These are phyloP conservation scores for Oreonectes daqikongensis DNA, from an alignment of 2,797 vertebrate genomes.

Conservation along the genomic window DNA sequence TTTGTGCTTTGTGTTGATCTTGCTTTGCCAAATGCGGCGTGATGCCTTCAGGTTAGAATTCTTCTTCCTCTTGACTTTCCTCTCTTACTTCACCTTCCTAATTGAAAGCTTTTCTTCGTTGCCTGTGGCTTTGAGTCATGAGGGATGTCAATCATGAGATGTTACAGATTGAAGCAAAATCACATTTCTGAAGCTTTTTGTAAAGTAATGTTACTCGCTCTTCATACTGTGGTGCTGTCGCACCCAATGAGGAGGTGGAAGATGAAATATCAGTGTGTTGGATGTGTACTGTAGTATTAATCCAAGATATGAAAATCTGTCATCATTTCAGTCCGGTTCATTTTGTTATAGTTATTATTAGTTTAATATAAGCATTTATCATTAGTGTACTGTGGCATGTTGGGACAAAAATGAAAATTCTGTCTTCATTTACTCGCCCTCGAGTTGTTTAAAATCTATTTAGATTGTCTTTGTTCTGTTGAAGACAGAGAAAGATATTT, in stretches of 20 bases:
- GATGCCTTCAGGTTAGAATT: slow-evolving; percentile 3
- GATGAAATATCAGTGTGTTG: slow-evolving; percentile 47
- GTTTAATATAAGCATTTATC: too few relatives aligned
- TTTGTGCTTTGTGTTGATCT: slow-evolving; percentile 39
- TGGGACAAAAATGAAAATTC: too few relatives aligned
- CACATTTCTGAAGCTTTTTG: slow-evolving; percentile 15
- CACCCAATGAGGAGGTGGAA: slow-evolving; percentile 23
- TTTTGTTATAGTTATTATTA: too few relatives aligned
- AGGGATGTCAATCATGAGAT: slow-evolving; percentile 42
- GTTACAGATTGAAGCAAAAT: slow-evolving; percentile 28
- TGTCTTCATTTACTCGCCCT: too few relatives aligned
- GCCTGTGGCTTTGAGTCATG: slow-evolving; percentile 33
- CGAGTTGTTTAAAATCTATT: too few relatives aligned
- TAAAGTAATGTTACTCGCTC: background rate
- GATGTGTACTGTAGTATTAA: too few relatives aligned
- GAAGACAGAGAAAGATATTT: too few relatives aligned
- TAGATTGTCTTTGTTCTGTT: too few relatives aligned
- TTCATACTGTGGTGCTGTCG: background rate
- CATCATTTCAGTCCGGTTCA: too few relatives aligned
- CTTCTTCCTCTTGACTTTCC: background rate
- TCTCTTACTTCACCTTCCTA: slow-evolving; percentile 6
- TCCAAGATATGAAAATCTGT: too few relatives aligned
- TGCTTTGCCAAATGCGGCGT: slow-evolving; percentile 23
- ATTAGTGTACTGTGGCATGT: too few relatives aligned
- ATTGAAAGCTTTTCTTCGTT: slow-evolving; percentile 21